Conservation (phyloP, 2,113 vertebrate species). For the Cinclus mexicanus region DNA sequence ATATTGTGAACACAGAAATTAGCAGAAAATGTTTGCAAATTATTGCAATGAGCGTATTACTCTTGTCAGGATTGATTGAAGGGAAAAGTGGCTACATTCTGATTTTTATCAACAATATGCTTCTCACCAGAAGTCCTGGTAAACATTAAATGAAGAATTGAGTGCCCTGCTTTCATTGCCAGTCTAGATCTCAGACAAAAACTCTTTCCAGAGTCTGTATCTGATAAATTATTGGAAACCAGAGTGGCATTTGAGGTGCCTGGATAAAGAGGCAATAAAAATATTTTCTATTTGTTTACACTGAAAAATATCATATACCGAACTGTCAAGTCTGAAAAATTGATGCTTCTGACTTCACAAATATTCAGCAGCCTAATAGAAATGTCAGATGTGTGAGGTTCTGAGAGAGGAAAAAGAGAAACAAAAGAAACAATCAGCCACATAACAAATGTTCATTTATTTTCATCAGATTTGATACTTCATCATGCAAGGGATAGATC, state of each 20-base stretch:
- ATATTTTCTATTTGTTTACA: slow-evolving; percentile 57
- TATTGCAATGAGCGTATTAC: not conserved
- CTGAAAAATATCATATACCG: slow-evolving; percentile 18
- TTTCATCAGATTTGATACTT: slow-evolving; percentile 11
- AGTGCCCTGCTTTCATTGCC: not conserved
- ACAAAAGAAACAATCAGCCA: not conserved
- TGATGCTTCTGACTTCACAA: slow-evolving; percentile 43
- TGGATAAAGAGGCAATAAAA: slow-evolving; percentile 42
- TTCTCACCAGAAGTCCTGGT: not conserved
- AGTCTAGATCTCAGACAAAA: not conserved
- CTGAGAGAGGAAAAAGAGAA: not conserved
- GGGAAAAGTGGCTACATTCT: not conserved
- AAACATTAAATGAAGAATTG: not conserved
- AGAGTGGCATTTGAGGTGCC: not conserved
- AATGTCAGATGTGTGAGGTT: slow-evolving; percentile 12
- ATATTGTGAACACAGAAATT: slow-evolving; percentile 3
- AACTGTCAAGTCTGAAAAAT: slow-evolving; percentile 61
- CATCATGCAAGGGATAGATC: not conserved
- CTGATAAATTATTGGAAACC: slow-evolving; percentile 21
- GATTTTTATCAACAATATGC: not conserved
- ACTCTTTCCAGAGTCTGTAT: not conserved
- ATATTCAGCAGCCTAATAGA: slow-evolving; percentile 40
- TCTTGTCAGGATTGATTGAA: not conserved
- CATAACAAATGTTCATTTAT: slow-evolving; percentile 23
- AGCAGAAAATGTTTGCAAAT: not conserved